Base-by-base conservation (phyloP, 53 echinoderm and acorn worm species). In the Glandiceps talaboti region DNA sequence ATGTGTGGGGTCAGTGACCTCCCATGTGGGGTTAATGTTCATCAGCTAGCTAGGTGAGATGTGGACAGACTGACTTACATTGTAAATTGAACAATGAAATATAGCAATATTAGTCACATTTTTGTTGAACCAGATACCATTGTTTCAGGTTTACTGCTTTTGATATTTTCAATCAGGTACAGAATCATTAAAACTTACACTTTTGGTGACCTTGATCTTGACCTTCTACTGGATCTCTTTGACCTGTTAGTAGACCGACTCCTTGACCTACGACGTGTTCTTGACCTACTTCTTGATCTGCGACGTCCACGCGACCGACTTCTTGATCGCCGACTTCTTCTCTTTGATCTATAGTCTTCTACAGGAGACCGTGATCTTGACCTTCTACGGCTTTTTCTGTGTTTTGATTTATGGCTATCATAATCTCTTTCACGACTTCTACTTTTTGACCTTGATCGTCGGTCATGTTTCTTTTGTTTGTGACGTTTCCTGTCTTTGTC, bases 211-310 rank as follows among this genome's bases (percentile, higher is more conserved):
- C 64, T 45, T 45, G 64, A 45, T 20, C 64, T 45, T 45, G 64
- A 45, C 64, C 64, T 45, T 12, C 6, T 12, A 12, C 64, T 45
- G 6, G 64, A 45, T 20, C 64, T 45, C 20, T 45, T 45, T 12
- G 64, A 45, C 20, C 64, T 45, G 6, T 45, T 45, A 12, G 64
- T 76, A 73, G 73, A 86, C 82, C 86, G 82, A 78, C 79, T 82
- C 29, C 30, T 32, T 25, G 79, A 82, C 33, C 82, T 78, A 27
- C 79, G 77, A 1, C 85, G 75, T 26, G 75, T 83, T 30, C 80
- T 82, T 72, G 87, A 87, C 33, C 83, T 76, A 29, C 82, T 82
- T 28, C 82, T 74, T 33, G 87, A 87, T 75, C 77, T 77, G 0
- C 77, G 31, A 75, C 75, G 78, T 77, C 29, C 82, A 29, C 32